These are phyloP conservation scores for Malurus melanocephalus DNA, from an alignment of 2,113 vertebrate genomes.

Conservation along the genomic window DNA sequence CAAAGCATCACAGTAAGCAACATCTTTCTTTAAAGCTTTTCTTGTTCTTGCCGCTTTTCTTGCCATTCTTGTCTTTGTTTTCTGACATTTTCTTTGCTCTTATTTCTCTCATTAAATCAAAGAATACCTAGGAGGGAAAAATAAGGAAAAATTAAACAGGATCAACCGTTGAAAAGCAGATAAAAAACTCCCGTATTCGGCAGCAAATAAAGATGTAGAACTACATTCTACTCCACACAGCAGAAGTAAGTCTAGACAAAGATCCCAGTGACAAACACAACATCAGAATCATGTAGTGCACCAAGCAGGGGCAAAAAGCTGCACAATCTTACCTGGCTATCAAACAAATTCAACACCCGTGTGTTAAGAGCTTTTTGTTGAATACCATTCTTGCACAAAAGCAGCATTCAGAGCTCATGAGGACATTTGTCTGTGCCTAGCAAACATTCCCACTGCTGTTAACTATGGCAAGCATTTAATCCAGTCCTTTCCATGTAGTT, in stretches of 20 bases:
- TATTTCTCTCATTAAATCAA: slow-evolving; percentile 96
- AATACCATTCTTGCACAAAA: background rate
- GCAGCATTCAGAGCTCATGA: background rate
- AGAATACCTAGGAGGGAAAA: slow-evolving; percentile 84
- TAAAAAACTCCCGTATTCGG: background rate
- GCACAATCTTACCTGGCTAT: background rate
- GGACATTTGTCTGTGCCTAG: background rate
- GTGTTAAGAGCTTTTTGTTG: background rate
- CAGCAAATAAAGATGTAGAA: background rate
- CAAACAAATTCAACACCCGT: background rate
- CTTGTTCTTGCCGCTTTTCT: slow-evolving; percentile 92
- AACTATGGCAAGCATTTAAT: background rate
- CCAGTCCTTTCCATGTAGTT: background rate
- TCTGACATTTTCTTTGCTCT: slow-evolving; percentile 94
- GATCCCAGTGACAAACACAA: background rate
- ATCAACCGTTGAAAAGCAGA: background rate
- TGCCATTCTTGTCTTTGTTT: slow-evolving; percentile 93
- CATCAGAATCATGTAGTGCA: background rate
- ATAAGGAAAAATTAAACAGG: background rate
- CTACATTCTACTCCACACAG: background rate
- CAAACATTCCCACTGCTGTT: background rate
- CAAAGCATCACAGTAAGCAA: slow-evolving; percentile 82
- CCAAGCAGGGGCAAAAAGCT: background rate
- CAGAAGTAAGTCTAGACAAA: background rate
- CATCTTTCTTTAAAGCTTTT: slow-evolving; percentile 92